A percentile compares a stretch with the other conserved stretches of the same genome.
Conservation (phyloP, 2,113 vertebrate genomes). For the Centrocercus urophasianus region DNA sequence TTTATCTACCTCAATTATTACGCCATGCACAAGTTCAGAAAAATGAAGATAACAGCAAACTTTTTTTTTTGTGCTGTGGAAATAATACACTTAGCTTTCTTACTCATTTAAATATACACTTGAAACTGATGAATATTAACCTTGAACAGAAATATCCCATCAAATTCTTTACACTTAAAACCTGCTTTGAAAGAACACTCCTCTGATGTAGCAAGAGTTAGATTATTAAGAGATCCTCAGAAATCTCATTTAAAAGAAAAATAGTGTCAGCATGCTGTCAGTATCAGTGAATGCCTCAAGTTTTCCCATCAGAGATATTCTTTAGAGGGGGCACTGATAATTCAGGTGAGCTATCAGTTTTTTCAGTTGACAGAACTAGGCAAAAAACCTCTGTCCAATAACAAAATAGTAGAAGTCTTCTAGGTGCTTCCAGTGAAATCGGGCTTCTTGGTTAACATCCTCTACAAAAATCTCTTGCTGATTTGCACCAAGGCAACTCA, state of each 20-base stretch:
- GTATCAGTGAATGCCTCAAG: background rate
- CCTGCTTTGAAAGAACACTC: background rate
- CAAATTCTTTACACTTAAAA: background rate
- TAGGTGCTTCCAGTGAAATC: background rate
- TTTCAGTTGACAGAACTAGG: background rate
- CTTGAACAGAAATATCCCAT: background rate
- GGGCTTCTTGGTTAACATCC: background rate
- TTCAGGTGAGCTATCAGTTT: background rate
- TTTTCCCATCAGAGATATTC: background rate
- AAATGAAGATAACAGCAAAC: background rate
- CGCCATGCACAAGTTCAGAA: background rate
- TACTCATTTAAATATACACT: background rate
- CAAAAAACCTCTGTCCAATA: background rate
- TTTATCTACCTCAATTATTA: constrained; percentile 4
- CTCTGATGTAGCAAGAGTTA: background rate
- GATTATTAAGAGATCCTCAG: background rate
- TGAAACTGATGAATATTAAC: background rate
- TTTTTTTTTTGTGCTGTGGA: background rate
- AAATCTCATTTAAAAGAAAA: background rate
- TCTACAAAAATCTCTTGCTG: background rate
- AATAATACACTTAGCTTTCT: background rate
- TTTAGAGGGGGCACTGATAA: background rate
- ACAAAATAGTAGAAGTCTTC: background rate
- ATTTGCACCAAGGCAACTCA: background rate
- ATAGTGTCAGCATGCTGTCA: background rate